These are phyloP conservation scores for Phyllopteryx taeniolatus DNA, from an alignment of 2,113 vertebrate genomes.

Conservation along the genomic window DNA sequence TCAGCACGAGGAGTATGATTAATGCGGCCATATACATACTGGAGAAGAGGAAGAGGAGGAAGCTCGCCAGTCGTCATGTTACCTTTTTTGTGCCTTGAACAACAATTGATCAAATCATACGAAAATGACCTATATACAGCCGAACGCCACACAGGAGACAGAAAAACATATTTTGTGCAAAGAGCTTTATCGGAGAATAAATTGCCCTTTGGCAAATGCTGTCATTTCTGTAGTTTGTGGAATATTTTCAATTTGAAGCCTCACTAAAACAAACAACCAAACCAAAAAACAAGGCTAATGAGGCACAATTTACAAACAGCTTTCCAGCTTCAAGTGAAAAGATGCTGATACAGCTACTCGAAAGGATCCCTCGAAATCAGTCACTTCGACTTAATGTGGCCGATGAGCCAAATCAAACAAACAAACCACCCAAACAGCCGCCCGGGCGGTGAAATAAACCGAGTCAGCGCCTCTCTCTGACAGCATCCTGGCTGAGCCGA, in stretches of 20 bases:
- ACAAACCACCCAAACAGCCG: slow-evolving; percentile 8
- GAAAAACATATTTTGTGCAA: no score
- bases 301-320: not conserved
- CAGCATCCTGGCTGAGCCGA: slow-evolving; percentile 22
- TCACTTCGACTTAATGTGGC: slow-evolving; percentile 7
- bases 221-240: not conserved
- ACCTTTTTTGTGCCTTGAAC: not conserved
- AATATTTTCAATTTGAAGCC: not conserved
- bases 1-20: slow-evolving; percentile 67
- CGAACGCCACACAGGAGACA: no score
- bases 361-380: not conserved
- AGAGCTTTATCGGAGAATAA: no score
- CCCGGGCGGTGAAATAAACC: slow-evolving; percentile 19
- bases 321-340: slow-evolving; percentile 3
- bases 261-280: not conserved
- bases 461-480: slow-evolving; percentile 51
- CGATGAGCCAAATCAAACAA: slow-evolving; percentile 18
- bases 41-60: not conserved
- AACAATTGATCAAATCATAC: not conserved
- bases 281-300: not conserved
- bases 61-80: not conserved
- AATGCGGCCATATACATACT: slow-evolving; percentile 63
- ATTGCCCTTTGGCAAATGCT: not conserved
- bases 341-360: not conserved
- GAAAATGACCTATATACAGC: no score